Conservation (phyloP, 2,797 vertebrate genomes). For the Galaxias olidus region DNA sequence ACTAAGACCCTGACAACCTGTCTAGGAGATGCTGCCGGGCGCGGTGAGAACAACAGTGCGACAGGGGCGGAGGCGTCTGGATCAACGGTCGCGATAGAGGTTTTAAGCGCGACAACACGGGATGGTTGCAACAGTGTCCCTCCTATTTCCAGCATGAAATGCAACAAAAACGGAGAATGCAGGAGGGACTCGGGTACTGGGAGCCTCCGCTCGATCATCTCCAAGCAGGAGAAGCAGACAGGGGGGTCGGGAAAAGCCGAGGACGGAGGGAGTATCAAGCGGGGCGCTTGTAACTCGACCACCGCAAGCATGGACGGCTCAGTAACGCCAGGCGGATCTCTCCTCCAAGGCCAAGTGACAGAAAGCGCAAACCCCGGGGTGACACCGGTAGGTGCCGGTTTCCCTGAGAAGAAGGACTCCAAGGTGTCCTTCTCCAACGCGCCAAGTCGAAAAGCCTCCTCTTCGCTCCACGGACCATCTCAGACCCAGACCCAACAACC, state of each 20-base stretch:
- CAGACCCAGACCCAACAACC: slow-evolving; percentile 67
- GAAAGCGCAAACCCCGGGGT: slow-evolving; percentile 62
- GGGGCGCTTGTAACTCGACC: slow-evolving; percentile 74
- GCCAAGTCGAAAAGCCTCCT: slow-evolving; percentile 80
- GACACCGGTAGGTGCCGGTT: slow-evolving; percentile 59
- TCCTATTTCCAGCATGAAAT: slow-evolving; percentile 79
- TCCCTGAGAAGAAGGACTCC: slow-evolving; percentile 79
- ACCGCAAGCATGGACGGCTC: slow-evolving; percentile 79
- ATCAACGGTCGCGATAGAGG: slow-evolving; percentile 58
- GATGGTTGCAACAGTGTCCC: slow-evolving; percentile 67
- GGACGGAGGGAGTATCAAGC: slow-evolving; percentile 68
- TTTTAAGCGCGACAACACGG: slow-evolving; percentile 62
- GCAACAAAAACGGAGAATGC: slow-evolving; percentile 87
- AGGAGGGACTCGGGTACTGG: slow-evolving; percentile 79
- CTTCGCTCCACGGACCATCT: slow-evolving; percentile 66
- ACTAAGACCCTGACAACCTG: slow-evolving; percentile 65
- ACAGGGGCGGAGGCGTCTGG: slow-evolving; percentile 58
- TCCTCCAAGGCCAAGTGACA: slow-evolving; percentile 68
- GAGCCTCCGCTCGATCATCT: slow-evolving; percentile 80
- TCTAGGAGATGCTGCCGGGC: slow-evolving; percentile 74
- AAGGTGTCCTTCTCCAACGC: slow-evolving; percentile 83
- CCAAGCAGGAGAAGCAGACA: slow-evolving; percentile 75
- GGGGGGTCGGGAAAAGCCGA: slow-evolving; percentile 65
- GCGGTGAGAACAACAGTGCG: slow-evolving; percentile 61
- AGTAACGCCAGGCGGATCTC: slow-evolving; percentile 70